These are phyloP conservation scores for Chaetops frenatus DNA, from an alignment of 2,113 vertebrate genomes.

Conservation along the genomic window DNA sequence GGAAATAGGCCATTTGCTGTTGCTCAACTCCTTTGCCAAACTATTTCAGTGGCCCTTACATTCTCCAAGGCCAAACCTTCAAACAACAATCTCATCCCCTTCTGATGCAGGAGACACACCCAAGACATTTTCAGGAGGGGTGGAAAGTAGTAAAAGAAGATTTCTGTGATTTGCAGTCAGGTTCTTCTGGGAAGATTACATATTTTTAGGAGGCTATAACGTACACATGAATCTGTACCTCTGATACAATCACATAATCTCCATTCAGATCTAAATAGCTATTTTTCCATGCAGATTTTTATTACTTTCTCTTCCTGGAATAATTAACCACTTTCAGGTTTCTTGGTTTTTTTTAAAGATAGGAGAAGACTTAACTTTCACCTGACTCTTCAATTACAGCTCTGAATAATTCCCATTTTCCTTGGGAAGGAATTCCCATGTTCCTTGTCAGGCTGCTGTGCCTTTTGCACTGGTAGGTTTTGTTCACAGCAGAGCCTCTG, in stretches of 20 bases:
- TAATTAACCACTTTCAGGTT: background rate
- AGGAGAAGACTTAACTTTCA: background rate
- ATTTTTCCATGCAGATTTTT: constrained; percentile 14
- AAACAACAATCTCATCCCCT: background rate
- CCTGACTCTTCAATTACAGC: background rate
- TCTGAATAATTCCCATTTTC: background rate
- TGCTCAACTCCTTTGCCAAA: background rate
- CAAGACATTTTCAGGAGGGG: constrained; percentile 15
- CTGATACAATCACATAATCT: constrained; percentile 18
- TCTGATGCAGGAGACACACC: constrained; percentile 28
- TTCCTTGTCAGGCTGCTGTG: background rate
- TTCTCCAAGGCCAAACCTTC: background rate
- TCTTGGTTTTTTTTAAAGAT: background rate
- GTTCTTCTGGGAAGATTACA: constrained; percentile 48
- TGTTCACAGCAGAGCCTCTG: background rate
- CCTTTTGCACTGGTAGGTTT: background rate
- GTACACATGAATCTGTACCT: background rate
- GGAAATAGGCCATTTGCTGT: background rate
- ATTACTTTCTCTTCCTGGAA: background rate
- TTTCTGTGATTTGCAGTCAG: constrained; percentile 44
- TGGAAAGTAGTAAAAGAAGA: constrained; percentile 37
- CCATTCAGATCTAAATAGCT: background rate
- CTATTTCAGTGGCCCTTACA: background rate
- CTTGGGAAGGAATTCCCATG: background rate
- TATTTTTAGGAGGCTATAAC: constrained; percentile 7